A percentile compares a stretch with the other conserved stretches of the same genome.
These are phyloP conservation scores for Zaprionus taronus DNA, from an alignment of 1,140 invertebrate species.

Conservation along the genomic window DNA sequence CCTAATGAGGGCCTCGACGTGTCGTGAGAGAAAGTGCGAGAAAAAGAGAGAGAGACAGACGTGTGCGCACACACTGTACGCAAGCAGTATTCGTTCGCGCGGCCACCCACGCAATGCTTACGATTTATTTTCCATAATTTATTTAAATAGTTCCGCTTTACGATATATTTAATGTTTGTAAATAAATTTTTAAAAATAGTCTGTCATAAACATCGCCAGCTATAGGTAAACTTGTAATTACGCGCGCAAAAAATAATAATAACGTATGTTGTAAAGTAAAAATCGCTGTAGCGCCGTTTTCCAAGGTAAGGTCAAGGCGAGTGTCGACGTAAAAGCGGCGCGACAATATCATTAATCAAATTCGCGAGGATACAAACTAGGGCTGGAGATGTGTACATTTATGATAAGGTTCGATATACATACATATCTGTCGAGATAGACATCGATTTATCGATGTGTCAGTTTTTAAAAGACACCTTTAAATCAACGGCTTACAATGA, in stretches of 20 bases:
- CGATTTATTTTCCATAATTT: constrained; percentile 67
- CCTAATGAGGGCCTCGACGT: constrained; percentile 32
- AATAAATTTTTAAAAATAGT: constrained; percentile 67
- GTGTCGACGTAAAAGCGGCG: constrained; percentile 49
- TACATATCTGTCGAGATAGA: neutral
- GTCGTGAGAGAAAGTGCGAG: neutral
- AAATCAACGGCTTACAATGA: constrained; percentile 23
- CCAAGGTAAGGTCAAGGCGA: constrained; percentile 77
- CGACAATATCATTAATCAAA: constrained; percentile 62
- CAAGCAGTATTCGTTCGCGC: constrained; percentile 14
- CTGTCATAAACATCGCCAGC: constrained; percentile 29
- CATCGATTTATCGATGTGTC: neutral
- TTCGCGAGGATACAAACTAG: constrained; percentile 14
- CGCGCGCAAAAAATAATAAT: constrained; percentile 44
- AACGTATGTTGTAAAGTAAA: constrained; percentile 53
- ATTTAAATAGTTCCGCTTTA: constrained; percentile 79
- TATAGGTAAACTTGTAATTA: constrained; percentile 63
- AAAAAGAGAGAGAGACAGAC: neutral
- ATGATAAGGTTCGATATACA: neutral
- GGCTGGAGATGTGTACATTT: neutral
- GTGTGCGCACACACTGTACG: constrained; percentile 13
- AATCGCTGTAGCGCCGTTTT: constrained; percentile 25
- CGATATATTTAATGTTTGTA: constrained; percentile 68
- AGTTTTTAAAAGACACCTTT: neutral
- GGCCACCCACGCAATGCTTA: constrained; percentile 48